Evolutionary conservation across 2,797 vertebrate species (phyloP), one percentile per base, ranked within the genome.

Genomic region (Helarctos malayanus): DNA sequence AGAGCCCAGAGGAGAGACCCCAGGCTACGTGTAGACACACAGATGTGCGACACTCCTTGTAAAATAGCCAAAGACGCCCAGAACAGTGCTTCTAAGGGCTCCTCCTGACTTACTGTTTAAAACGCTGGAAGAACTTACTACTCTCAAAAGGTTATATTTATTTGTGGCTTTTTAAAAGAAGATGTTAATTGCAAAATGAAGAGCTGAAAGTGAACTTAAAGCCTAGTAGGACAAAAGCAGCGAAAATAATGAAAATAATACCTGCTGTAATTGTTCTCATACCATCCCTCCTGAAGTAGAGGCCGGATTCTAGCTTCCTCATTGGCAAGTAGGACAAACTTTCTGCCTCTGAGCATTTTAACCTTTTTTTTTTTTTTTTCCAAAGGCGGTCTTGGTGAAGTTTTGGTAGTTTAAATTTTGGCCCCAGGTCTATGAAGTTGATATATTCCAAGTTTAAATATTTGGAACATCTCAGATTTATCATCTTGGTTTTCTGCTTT

Each of bases 401-500:
- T 65, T 96, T 96, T 57, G 47, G 21, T 91, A 88, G 52, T 73
- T 57, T 56, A 78, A 63, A 71, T 82, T 84, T 92, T 61, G 32
- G 32, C 27, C 47, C 14, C 41, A 38, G 19, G 65, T 97, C 47
- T 83, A 79, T 69, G 61, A 95, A 88, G 88, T 57, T 80, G 78
- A 95, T 96, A 54, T 71, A 90, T 92, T 96, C 75, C 38, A 92
- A 79, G 76, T 97, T 95, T 89, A 94, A 98, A 81, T 91, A 54
- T 96, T 59, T 78, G 59, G 95, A 97, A 45, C 54, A 76, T 95
- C 98, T 97, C 73, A 87, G 78, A 92, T 97, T 94, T 57, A 65
- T 97, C 81, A 63, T 88, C 97, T 89, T 96, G 91, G n/a, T 96
- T 98, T 97, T 98, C 85, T 90, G 94, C 57, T 96, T 97, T 95